These are phyloP conservation scores for Capreolus pygargus DNA, from an alignment of 2,113 vertebrate species.

Conservation along the genomic window DNA sequence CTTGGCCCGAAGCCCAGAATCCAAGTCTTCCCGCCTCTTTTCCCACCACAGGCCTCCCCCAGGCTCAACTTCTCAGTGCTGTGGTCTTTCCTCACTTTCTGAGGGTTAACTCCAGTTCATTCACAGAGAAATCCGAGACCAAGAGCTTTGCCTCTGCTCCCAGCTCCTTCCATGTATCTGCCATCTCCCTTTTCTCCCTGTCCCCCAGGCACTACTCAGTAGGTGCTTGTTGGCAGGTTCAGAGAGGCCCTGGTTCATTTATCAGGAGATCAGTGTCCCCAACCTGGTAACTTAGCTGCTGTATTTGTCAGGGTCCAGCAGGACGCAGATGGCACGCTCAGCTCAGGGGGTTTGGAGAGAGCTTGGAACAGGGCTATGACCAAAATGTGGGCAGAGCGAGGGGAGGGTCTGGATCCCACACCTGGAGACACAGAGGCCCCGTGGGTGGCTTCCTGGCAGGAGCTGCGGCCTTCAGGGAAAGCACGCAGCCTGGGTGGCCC, in stretches of 20 bases:
- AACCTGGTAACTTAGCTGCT: not conserved
- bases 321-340: not conserved
- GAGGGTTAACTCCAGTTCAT: not conserved
- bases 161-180: not conserved
- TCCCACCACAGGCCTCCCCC: not conserved
- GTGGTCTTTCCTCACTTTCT: not conserved
- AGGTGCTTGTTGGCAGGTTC: not conserved
- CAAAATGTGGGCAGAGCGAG: not conserved
- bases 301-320: not conserved
- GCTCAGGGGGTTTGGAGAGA: not conserved
- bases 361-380: not conserved
- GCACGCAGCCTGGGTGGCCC: not conserved
- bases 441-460: not conserved
- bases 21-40: not conserved
- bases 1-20: not conserved
- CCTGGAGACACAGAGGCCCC: not conserved
- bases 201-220: not conserved
- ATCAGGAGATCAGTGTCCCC: not conserved
- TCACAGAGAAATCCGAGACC: not conserved
- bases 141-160: not conserved
- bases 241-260: not conserved
- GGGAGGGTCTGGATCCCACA: not conserved
- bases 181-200: not conserved
- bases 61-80: not conserved
- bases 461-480: not conserved